Percentiles rank a stretch among this genome's conserved stretches.
These are phyloP conservation scores for Empis stercorea DNA, from an alignment of 2,888 invertebrate species.

Conservation along the genomic window DNA sequence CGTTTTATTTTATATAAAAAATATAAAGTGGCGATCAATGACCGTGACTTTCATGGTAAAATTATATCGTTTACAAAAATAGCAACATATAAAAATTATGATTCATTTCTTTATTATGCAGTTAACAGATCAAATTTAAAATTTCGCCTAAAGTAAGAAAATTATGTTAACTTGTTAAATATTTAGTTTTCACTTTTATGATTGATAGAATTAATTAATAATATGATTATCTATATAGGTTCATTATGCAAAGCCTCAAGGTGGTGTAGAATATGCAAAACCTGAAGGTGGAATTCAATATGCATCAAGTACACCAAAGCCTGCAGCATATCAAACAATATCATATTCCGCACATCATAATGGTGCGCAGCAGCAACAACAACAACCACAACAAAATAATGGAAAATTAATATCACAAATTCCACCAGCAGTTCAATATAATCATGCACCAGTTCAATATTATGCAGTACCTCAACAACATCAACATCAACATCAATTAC, in stretches of 20 bases:
- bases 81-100: no score
- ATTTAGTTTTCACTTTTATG: no score
- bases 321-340: constrained; percentile 8
- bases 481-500: constrained; percentile 20
- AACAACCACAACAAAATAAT: constrained; percentile 5
- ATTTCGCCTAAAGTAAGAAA: no score
- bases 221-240: background rate
- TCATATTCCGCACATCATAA: background rate
- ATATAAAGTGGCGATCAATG: no score
- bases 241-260: constrained; percentile 1
- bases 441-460: no score
- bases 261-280: constrained; percentile 7
- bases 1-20: no score
- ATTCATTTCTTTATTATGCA: no score
- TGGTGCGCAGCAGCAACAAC: constrained; percentile 4
- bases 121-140: no score
- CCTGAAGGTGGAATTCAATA: constrained; percentile 15
- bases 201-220: no score
- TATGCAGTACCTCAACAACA: constrained; percentile 4
- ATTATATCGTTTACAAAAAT: no score
- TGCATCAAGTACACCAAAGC: constrained; percentile 13
- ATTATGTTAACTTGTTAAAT: no score
- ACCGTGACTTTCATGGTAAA: no score
- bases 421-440: background rate
- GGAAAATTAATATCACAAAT: background rate